Conservation (phyloP, 2,113 vertebrate species). For the Rynchops niger region DNA sequence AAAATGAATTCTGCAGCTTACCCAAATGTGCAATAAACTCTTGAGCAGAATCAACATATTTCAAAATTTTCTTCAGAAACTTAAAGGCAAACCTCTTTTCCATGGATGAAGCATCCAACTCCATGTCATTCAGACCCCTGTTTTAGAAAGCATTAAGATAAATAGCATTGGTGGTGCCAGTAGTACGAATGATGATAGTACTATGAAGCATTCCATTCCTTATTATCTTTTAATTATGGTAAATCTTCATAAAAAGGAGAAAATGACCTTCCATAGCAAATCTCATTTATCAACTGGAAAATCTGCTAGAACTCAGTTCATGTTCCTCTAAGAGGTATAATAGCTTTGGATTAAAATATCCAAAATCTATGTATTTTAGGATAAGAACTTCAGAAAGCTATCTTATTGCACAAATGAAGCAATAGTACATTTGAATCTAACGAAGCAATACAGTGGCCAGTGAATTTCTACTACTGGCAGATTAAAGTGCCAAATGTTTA, state of each 20-base stretch:
- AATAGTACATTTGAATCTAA: background rate
- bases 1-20: conserved; percentile 63
- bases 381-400: background rate
- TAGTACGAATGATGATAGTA: background rate
- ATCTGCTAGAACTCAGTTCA: background rate
- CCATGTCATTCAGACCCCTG: conserved; percentile 90
- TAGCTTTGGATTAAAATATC: background rate
- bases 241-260: background rate
- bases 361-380: background rate
- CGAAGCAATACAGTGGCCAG: background rate
- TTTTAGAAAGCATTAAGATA: conserved; percentile 3
- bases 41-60: conserved; percentile 95
- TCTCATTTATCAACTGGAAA: background rate
- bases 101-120: conserved; percentile 93
- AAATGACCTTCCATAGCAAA: background rate
- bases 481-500: background rate
- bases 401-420: background rate
- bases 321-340: background rate
- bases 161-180: background rate
- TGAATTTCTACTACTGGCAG: background rate
- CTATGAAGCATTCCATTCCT: background rate
- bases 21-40: conserved; percentile 96
- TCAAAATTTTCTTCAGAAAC: conserved; percentile 96
- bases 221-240: background rate
- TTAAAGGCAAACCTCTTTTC: conserved; percentile 97